Conservation (phyloP, 2,888 invertebrate species). For the Tenthredo amoena region DNA sequence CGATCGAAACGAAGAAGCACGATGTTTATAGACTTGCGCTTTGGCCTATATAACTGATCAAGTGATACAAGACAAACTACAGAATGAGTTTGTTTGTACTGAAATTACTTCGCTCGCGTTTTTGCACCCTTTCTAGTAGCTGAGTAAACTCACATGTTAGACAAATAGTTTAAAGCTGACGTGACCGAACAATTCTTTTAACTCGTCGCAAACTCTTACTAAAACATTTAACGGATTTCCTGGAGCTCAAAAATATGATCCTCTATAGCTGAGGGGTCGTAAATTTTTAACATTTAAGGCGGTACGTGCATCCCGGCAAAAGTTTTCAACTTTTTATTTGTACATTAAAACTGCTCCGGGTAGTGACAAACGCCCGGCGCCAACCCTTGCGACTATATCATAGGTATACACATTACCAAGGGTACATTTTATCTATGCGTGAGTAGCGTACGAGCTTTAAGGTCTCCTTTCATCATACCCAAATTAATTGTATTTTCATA, state of each 20-base stretch:
- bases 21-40: background rate
- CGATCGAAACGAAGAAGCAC: background rate
- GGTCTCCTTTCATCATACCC: background rate
- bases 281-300: background rate
- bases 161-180: constrained; percentile 14
- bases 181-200: background rate
- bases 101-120: background rate
- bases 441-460: background rate
- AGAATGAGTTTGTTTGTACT: constrained; percentile 2
- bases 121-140: background rate
- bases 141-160: background rate
- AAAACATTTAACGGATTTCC: background rate
- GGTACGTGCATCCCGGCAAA: background rate
- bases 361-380: background rate
- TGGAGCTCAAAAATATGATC: background rate
- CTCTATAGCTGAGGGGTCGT: background rate
- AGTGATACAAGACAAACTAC: background rate
- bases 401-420: background rate
- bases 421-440: background rate
- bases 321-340: constrained; percentile 20
- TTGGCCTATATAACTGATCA: background rate
- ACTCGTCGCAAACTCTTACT: background rate
- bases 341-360: background rate
- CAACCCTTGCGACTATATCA: background rate
- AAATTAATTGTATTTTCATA: background rate